Conservation (phyloP, 1,140 invertebrate species). For the Luehdorfia chinensis region DNA sequence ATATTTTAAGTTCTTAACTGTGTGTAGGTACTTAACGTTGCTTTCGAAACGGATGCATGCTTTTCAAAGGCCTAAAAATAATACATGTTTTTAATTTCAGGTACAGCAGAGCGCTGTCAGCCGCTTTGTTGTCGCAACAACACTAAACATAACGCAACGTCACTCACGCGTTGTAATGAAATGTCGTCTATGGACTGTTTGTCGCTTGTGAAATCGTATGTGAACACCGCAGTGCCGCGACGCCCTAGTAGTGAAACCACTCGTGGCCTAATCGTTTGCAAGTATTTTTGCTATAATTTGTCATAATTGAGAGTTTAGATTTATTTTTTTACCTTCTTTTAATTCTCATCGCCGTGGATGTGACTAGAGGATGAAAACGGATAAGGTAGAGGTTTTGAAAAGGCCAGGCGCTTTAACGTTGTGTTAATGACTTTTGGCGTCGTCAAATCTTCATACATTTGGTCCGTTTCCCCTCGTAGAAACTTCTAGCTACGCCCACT, state of each 20-base stretch:
- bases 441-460: not conserved
- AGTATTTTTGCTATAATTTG: constrained; percentile 77
- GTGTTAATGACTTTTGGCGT: no score
- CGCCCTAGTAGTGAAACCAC: constrained; percentile 23
- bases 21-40: no score
- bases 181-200: not conserved
- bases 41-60: no score
- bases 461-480: not conserved
- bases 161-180: not conserved
- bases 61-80: no score
- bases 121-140: not conserved
- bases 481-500: not conserved
- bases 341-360: constrained; percentile 20
- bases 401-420: not conserved
- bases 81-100: no score
- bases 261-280: constrained; percentile 59
- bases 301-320: constrained; percentile 54
- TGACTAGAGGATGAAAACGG: constrained; percentile 19
- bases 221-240: constrained; percentile 15
- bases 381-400: not conserved
- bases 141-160: not conserved
- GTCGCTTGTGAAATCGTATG: not conserved
- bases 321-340: constrained; percentile 64
- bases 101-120: not conserved
- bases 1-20: no score